Conservation (phyloP, 2,888 invertebrate genomes). For the Limnephilus lunatus region DNA sequence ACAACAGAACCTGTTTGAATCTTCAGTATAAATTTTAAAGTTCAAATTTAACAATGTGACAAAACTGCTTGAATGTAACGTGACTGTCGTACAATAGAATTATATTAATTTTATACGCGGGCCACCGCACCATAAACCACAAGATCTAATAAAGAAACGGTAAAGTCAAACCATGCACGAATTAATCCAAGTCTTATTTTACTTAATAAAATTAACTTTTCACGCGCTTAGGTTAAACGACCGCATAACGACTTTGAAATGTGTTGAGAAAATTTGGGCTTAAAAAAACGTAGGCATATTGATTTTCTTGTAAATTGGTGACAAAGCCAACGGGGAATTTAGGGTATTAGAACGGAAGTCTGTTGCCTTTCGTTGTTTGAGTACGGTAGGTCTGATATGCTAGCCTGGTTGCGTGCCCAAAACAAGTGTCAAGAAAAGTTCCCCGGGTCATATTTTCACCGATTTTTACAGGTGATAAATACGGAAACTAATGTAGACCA, state of each 20-base stretch:
- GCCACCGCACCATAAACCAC: neutral
- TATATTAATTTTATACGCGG: slow-evolving; percentile 19
- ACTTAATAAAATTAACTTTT: neutral
- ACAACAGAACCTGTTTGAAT: neutral
- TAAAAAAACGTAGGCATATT: neutral
- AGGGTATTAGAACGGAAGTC: slow-evolving; percentile 12
- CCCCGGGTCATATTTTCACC: neutral
- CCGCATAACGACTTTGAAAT: slow-evolving; percentile 17
- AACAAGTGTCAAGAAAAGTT: slow-evolving; percentile 6
- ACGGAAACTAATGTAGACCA: neutral
- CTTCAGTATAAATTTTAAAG: neutral
- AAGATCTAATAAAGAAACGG: neutral
- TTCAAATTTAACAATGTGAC: slow-evolving; percentile 16
- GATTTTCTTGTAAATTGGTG: slow-evolving; percentile 17
- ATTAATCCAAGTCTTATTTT: neutral
- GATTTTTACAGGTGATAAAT: neutral
- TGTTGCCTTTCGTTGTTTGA: neutral
- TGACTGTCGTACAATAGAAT: neutral
- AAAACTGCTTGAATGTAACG: slow-evolving; percentile 25
- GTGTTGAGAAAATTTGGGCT: neutral
- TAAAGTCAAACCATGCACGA: neutral
- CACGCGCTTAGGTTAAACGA: slow-evolving; percentile 6
- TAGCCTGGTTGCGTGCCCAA: neutral
- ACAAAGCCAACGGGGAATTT: neutral
- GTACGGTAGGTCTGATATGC: neutral